A percentile compares a stretch with the other conserved stretches of the same genome.
Evolutionary conservation across 2,113 vertebrate species (phyloP).

Genomic region (Glaucidium brasilianum): DNA sequence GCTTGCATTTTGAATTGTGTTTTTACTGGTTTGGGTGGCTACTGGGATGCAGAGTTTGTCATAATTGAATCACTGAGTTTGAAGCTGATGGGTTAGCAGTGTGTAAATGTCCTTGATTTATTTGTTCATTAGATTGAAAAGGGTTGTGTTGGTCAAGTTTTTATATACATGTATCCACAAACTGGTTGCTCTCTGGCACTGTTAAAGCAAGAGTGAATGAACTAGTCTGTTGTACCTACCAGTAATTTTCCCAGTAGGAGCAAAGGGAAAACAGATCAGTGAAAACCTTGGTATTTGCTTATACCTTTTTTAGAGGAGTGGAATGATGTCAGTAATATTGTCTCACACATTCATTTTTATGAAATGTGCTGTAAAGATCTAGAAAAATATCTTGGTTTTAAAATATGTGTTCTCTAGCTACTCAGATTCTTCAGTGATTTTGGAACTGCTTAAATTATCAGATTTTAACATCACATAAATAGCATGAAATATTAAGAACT

Average conservation of each 20-base stretch:
- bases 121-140: not conserved
- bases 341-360: not conserved
- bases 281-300: not conserved
- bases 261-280: not conserved
- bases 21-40: not conserved
- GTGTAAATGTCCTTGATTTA: not conserved
- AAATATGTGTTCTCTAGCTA: not conserved
- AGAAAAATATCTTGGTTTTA: not conserved
- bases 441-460: not conserved
- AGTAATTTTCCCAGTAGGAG: not conserved
- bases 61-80: not conserved
- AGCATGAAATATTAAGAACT: not conserved
- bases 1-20: not conserved
- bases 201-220: not conserved
- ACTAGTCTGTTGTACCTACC: not conserved
- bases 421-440: not conserved
- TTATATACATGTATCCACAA: accelerated
- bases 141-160: not conserved
- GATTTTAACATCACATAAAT: not conserved
- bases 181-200: not conserved
- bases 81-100: not conserved
- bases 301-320: not conserved
- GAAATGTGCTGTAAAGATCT: not conserved
- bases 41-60: not conserved
- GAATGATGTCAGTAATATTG: not conserved